These are phyloP conservation scores for Belonocnema kinseyi DNA, from an alignment of 1,140 invertebrate genomes.

Conservation along the genomic window DNA sequence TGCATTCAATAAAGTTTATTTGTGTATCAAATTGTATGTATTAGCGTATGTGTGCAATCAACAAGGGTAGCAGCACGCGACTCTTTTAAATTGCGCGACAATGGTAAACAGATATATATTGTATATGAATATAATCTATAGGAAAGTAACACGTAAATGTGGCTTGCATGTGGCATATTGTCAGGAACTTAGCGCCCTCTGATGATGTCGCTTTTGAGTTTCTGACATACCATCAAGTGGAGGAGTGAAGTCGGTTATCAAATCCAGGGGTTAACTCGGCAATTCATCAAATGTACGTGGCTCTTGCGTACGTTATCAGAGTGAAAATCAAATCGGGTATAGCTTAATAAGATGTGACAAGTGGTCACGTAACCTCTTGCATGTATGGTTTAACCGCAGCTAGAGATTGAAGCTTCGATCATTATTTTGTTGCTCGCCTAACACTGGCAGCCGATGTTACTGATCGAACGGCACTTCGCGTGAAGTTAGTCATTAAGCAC, in stretches of 20 bases:
- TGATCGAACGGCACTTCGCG: slow-evolving; percentile 57
- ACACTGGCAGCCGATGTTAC: slow-evolving; percentile 42
- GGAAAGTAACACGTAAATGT: no score
- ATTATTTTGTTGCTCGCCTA: slow-evolving; percentile 46
- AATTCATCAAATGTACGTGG: slow-evolving; percentile 63
- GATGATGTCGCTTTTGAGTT: slow-evolving; percentile 5
- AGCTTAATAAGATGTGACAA: slow-evolving; percentile 69
- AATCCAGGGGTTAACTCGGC: slow-evolving; percentile 34
- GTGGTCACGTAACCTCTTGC: slow-evolving; percentile 63
- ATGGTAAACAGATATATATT: no score
- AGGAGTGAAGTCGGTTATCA: slow-evolving; percentile 13
- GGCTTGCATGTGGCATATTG: background rate
- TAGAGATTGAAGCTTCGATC: slow-evolving; percentile 41
- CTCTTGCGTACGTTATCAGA: slow-evolving; percentile 56
- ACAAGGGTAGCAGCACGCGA: no score
- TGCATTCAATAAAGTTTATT: background rate
- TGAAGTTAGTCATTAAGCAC: slow-evolving; percentile 51
- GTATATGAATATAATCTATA: no score
- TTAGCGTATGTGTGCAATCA: background rate
- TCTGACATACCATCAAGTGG: background rate
- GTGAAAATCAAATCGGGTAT: slow-evolving; percentile 61
- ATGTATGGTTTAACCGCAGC: slow-evolving; percentile 43
- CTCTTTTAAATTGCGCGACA: no score
- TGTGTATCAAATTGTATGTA: background rate
- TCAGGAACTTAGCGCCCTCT: slow-evolving; percentile 21